These are phyloP conservation scores for Chrysemys picta DNA, from an alignment of 2,113 vertebrate species.

Conservation along the genomic window DNA sequence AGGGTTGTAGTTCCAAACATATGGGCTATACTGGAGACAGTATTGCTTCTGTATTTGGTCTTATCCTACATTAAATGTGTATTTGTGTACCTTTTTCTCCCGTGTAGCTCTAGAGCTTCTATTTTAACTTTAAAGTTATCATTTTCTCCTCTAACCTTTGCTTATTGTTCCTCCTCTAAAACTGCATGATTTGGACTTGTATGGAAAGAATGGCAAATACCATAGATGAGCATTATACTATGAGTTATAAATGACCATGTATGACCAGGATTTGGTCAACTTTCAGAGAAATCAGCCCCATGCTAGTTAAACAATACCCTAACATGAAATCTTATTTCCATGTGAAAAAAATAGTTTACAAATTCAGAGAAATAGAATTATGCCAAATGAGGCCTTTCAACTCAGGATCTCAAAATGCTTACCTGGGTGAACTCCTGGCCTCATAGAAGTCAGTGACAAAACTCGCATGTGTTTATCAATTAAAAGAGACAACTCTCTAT, in stretches of 20 bases:
- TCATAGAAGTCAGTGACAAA: background rate
- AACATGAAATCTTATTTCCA: fast-evolving
- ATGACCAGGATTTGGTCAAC: background rate
- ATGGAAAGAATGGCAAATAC: background rate
- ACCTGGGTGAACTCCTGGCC: fast-evolving
- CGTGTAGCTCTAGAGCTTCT: background rate
- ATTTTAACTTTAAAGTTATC: background rate
- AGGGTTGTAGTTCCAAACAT: background rate
- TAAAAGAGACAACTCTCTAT: too few species aligned
- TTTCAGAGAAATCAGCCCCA: background rate
- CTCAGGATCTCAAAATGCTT: fast-evolving
- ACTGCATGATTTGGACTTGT: background rate
- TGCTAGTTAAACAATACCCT: background rate
- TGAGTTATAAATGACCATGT: background rate
- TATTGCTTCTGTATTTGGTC: background rate
- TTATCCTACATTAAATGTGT: too few species aligned
- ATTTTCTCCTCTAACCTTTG: background rate
- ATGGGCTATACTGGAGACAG: background rate
- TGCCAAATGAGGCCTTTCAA: background rate
- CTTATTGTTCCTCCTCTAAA: background rate
- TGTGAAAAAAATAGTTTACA: background rate
- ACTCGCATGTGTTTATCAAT: fast-evolving
- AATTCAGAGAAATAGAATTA: fast-evolving
- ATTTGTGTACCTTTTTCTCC: background rate
- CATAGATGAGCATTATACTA: background rate